phyloP scores from a whole-genome alignment of 2,113 vertebrate genomes.

The Eclectus roratus region DNA sequence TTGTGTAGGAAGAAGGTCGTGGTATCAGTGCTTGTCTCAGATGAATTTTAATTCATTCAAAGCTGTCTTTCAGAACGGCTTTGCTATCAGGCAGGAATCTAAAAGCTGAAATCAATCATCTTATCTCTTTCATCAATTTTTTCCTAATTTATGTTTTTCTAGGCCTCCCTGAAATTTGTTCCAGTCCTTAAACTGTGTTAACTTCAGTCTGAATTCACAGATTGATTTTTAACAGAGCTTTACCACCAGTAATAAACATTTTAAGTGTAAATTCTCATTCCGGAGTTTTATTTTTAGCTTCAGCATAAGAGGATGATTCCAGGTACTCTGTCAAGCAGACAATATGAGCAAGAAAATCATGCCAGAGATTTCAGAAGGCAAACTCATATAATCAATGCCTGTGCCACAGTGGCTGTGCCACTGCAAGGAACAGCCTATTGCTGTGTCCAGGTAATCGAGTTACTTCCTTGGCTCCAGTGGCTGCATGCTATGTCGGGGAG shows the following conservation, averaged over 20 bases:
- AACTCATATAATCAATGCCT: background rate
- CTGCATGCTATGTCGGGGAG: rapidly evolving
- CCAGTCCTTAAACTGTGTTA: background rate
- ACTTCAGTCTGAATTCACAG: background rate
- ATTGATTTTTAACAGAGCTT: background rate
- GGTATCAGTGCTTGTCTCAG: background rate
- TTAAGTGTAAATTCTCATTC: background rate
- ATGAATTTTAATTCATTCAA: background rate
- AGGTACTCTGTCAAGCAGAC: background rate
- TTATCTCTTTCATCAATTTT: background rate
- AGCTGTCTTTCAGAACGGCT: background rate
- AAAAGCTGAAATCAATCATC: background rate
- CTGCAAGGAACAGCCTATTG: background rate
- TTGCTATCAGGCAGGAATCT: background rate
- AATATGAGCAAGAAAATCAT: background rate
- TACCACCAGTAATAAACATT: background rate
- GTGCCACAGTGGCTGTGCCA: background rate
- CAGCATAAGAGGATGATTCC: background rate
- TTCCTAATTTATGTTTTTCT: background rate
- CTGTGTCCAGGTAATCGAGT: rapidly evolving
- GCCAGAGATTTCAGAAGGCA: background rate
- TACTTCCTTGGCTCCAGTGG: background rate
- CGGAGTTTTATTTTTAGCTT: background rate
- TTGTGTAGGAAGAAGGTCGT: background rate
- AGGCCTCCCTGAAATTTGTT: background rate